phyloP scores from a whole-genome alignment of 2,888 invertebrate species.

The Drosophila sordidapex region DNA sequence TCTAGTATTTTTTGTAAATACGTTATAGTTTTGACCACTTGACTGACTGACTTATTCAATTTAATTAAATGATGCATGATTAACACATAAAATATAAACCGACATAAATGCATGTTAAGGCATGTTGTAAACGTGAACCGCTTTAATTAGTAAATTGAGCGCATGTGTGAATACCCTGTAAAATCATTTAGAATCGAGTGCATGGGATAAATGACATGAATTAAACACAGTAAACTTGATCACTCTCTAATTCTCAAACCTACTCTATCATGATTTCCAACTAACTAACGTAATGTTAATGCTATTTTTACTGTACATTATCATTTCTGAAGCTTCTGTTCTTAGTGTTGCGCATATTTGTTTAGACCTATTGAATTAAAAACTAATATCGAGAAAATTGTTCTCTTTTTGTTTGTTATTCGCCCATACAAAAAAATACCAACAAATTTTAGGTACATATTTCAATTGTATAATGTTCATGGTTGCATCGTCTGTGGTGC shows the following conservation, averaged over 20 bases:
- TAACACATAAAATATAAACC: slow-evolving; percentile 5
- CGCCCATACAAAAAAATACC: slow-evolving; percentile 8
- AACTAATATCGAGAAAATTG: slow-evolving; percentile 53
- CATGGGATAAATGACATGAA: slow-evolving; percentile 45
- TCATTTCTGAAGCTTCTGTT: slow-evolving; percentile 69
- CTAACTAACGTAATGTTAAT: slow-evolving; percentile 67
- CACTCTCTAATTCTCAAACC: slow-evolving; percentile 47
- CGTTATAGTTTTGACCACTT: slow-evolving; percentile 22
- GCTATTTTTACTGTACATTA: slow-evolving; percentile 60
- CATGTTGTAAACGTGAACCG: slow-evolving; percentile 38
- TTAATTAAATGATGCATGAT: slow-evolving; percentile 24
- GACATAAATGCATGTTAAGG: slow-evolving; percentile 36
- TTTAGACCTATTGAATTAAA: slow-evolving; percentile 15
- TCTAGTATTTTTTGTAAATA: background rate
- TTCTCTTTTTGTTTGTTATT: slow-evolving; percentile 48
- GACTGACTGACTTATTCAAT: background rate
- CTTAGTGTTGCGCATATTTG: slow-evolving; percentile 66
- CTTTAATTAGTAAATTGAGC: background rate
- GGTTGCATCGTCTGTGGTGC: slow-evolving; percentile 98
- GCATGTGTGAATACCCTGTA: slow-evolving; percentile 42
- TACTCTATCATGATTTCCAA: slow-evolving; percentile 45
- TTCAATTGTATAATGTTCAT: slow-evolving; percentile 99
- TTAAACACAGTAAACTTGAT: slow-evolving; percentile 58
- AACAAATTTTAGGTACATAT: slow-evolving; percentile 93
- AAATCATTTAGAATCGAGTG: slow-evolving; percentile 24